A percentile compares a stretch with the other conserved stretches of the same genome.
Evolutionary conservation across 2,888 invertebrate species (phyloP).

Genomic region (Salticus scenicus): DNA sequence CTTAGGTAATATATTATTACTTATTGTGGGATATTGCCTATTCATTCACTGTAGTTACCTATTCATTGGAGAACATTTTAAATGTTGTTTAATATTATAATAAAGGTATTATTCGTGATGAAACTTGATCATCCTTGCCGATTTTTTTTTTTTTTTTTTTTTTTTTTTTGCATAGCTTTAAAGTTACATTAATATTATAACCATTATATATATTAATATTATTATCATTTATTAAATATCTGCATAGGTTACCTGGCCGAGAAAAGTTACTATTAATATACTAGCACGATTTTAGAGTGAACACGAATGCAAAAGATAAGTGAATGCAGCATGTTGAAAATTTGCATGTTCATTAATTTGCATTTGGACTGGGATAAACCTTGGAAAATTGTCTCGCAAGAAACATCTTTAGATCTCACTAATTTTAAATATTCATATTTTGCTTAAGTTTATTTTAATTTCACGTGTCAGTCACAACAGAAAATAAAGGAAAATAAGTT

Average conservation of each 20-base stretch:
- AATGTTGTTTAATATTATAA: no score
- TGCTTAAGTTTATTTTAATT: constrained; percentile 5
- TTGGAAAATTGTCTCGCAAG: background rate
- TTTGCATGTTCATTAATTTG: background rate
- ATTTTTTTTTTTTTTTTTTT: no score
- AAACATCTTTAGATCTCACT: background rate
- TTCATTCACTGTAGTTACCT: no score
- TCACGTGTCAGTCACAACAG: background rate
- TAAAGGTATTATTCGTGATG: no score
- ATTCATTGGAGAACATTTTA: no score
- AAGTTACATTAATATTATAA: no score
- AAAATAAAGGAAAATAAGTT: background rate
- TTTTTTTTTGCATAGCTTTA: no score
- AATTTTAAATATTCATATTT: constrained; percentile 1
- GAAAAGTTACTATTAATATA: background rate
- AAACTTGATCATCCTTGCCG: no score
- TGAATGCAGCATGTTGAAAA: background rate
- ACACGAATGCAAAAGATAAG: background rate
- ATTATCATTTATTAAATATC: no score
- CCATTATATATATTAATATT: no score
- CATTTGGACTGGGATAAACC: background rate
- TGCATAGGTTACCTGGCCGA: background rate
- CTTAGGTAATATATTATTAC: no score
- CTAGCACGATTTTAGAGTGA: background rate
- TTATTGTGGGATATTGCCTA: no score